Conservation (phyloP, 1,140 invertebrate genomes). For the Dreissena polymorpha region DNA sequence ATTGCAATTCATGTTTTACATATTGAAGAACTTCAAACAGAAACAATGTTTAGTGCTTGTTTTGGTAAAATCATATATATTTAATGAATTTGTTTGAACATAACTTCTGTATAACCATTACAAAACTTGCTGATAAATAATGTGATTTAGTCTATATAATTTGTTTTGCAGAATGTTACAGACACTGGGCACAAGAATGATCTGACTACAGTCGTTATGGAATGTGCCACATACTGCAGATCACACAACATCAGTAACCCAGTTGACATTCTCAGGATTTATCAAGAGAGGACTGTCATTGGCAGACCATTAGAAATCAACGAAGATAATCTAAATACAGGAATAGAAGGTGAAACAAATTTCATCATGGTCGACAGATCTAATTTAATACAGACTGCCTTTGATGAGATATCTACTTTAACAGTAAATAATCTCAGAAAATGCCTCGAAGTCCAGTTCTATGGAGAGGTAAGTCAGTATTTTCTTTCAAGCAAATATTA, state of each 20-base stretch:
- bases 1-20: too few species aligned
- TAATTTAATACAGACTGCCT: slow-evolving; percentile 31
- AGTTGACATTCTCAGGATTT: slow-evolving; percentile 12
- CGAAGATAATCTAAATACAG: slow-evolving; percentile 13
- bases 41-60: too few species aligned
- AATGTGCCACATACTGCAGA: slow-evolving; percentile 1
- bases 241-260: slow-evolving; percentile 1
- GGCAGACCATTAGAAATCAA: slow-evolving; percentile 47
- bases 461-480: slow-evolving; percentile 52
- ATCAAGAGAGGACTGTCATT: slow-evolving; percentile 22
- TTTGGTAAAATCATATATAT: too few species aligned
- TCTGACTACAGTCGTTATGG: background rate
- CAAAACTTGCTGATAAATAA: too few species aligned
- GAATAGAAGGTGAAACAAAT: slow-evolving; percentile 46
- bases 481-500: background rate
- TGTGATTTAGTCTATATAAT: too few species aligned
- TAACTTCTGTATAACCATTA: too few species aligned
- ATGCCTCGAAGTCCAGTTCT: slow-evolving; percentile 53
- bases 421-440: slow-evolving; percentile 15
- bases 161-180: too few species aligned
- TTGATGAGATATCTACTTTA: slow-evolving; percentile 38
- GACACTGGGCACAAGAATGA: too few species aligned
- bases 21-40: too few species aligned
- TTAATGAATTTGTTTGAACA: too few species aligned
- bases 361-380: slow-evolving; percentile 45